These are phyloP conservation scores for Dusona sp. DNA, from an alignment of 2,888 invertebrate species.

Conservation along the genomic window DNA sequence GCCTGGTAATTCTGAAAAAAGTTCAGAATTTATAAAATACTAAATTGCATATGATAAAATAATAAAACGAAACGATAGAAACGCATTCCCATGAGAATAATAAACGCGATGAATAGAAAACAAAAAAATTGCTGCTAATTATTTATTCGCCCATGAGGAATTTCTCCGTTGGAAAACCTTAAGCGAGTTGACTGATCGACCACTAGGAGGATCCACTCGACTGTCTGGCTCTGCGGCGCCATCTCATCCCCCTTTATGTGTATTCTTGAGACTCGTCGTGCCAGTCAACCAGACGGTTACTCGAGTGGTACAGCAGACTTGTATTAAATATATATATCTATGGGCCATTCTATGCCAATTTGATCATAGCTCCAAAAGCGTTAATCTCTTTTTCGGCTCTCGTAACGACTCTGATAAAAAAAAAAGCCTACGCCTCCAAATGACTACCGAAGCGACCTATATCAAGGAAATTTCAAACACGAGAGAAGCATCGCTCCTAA, in stretches of 20 bases:
- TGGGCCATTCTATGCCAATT: not conserved
- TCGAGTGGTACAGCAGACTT: conserved; percentile 31
- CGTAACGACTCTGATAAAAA: too few relatives aligned
- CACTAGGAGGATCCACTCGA: conserved; percentile 58
- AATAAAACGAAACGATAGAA: not conserved
- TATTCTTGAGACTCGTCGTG: conserved; percentile 38
- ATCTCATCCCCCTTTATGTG: conserved; percentile 31
- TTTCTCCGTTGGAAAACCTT: not conserved
- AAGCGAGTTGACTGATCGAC: conserved; percentile 31
- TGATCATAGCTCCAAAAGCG: not conserved
- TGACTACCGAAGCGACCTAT: too few relatives aligned
- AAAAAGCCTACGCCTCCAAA: too few relatives aligned
- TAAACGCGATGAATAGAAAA: not conserved
- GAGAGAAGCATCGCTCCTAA: too few relatives aligned
- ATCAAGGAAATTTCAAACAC: too few relatives aligned
- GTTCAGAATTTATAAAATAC: not conserved
- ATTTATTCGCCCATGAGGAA: not conserved
- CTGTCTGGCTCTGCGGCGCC: conserved; percentile 42
- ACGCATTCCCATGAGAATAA: not conserved
- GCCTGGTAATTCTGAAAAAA: not conserved
- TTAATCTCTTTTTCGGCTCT: too few relatives aligned
- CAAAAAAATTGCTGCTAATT: not conserved
- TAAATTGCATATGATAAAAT: too few relatives aligned
- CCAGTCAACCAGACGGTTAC: conserved; percentile 19
- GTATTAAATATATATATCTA: not conserved